Conservation (phyloP, 2,888 invertebrate species). For the Dendrolimus pini region DNA sequence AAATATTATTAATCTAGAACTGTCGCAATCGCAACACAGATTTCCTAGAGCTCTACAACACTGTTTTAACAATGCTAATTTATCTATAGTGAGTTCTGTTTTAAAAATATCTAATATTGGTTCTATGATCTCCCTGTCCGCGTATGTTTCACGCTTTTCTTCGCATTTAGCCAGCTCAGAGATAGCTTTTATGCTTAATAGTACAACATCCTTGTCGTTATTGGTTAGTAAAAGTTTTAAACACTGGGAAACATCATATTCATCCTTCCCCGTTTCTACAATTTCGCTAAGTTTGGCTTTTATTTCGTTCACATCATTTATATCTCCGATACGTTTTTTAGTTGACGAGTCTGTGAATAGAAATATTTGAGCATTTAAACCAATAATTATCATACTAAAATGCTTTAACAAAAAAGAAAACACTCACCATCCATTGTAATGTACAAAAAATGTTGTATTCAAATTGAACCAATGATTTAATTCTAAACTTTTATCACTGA, state of each 20-base stretch:
- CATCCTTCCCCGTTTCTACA: slow-evolving; percentile 55
- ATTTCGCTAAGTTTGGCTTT: slow-evolving; percentile 63
- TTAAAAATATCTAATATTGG: slow-evolving; percentile 74
- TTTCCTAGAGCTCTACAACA: slow-evolving; percentile 91
- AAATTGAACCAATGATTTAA: too few species aligned
- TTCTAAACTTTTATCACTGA: too few species aligned
- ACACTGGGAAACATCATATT: slow-evolving; percentile 60
- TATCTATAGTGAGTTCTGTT: slow-evolving; percentile 43
- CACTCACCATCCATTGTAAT: too few species aligned
- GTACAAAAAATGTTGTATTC: too few species aligned
- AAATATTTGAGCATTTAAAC: too few species aligned
- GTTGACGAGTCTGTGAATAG: slow-evolving; percentile 38
- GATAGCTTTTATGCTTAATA: slow-evolving; percentile 81
- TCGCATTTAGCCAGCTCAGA: slow-evolving; percentile 90
- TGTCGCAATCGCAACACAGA: slow-evolving; percentile 91
- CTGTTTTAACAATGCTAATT: slow-evolving; percentile 80
- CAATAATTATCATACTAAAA: too few species aligned
- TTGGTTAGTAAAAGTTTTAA: slow-evolving; percentile 55
- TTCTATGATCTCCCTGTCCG: slow-evolving; percentile 76
- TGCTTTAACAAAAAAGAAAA: too few species aligned
- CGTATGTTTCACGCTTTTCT: slow-evolving; percentile 82
- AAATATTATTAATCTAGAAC: slow-evolving; percentile 73
- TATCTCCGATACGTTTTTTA: slow-evolving; percentile 61
- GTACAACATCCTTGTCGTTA: slow-evolving; percentile 68
- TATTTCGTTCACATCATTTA: slow-evolving; percentile 53